Percentiles rank a stretch among this genome's conserved stretches.
phyloP scores from a whole-genome alignment of 2,113 vertebrate species.

The Neolamprologus fasciatus region DNA sequence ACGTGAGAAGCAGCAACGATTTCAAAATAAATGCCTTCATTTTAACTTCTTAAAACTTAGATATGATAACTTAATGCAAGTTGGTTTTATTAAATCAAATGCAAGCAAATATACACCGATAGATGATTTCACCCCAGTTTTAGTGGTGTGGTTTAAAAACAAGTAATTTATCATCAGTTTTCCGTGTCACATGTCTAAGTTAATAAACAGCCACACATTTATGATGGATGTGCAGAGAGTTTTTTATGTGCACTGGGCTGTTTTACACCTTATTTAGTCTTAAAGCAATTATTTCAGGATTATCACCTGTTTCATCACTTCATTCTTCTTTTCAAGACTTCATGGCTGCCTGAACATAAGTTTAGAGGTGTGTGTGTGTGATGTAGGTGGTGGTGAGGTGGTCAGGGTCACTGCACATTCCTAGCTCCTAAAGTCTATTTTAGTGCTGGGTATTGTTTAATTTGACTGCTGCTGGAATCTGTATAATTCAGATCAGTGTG shows the following conservation, averaged over 20 bases:
- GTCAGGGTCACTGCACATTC: background rate
- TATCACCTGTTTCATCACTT: background rate
- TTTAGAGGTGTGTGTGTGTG: background rate
- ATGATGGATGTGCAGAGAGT: background rate
- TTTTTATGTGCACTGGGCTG: background rate
- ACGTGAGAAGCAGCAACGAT: rapidly evolving
- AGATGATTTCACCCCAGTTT: background rate
- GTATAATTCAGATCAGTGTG: background rate
- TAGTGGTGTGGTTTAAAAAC: background rate
- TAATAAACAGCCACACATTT: background rate
- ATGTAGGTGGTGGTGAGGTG: background rate
- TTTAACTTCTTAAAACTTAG: background rate
- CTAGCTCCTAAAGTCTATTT: background rate
- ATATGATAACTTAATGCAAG: background rate
- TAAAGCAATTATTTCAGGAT: background rate
- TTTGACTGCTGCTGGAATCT: background rate
- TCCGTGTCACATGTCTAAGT: rapidly evolving
- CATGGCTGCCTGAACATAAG: background rate
- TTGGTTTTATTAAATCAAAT: background rate
- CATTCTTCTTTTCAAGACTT: background rate
- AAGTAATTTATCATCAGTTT: background rate
- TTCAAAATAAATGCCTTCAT: background rate
- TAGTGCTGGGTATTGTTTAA: background rate
- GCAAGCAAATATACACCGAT: too few relatives aligned
- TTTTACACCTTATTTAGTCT: background rate